Percentiles rank a stretch among this genome's conserved stretches.
These are phyloP conservation scores for Drosophila pseudotakahashii DNA, from an alignment of 2,888 invertebrate species.

Conservation along the genomic window DNA sequence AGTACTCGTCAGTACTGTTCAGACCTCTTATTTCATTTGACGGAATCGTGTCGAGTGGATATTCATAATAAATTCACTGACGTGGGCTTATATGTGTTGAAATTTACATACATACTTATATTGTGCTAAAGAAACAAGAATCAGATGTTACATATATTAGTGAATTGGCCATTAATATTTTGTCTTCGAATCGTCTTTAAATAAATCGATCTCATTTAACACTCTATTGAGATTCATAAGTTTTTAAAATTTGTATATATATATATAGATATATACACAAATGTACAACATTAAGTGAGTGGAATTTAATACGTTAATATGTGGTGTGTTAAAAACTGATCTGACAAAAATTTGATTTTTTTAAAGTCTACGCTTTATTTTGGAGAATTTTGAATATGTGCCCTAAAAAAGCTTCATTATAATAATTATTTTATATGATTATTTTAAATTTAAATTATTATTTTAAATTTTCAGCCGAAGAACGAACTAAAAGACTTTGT, in stretches of 20 bases:
- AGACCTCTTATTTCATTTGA: constrained; percentile 85
- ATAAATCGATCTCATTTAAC: constrained; percentile 8
- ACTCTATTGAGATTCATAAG: not conserved
- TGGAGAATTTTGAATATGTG: too few species aligned
- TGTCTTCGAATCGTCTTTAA: constrained; percentile 36
- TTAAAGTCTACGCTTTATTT: too few species aligned
- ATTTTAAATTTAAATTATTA: too few species aligned
- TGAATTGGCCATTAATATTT: constrained; percentile 68
- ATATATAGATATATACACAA: too few species aligned
- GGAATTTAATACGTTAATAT: not conserved
- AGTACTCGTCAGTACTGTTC: constrained; percentile 85
- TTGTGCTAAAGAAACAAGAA: constrained; percentile 71
- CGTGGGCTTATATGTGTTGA: constrained; percentile 82
- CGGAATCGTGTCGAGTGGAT: constrained; percentile 85
- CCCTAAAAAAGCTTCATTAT: too few species aligned
- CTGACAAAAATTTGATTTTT: not conserved
- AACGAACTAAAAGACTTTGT: too few species aligned
- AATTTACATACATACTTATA: constrained; percentile 75
- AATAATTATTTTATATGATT: too few species aligned
- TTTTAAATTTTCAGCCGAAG: too few species aligned
- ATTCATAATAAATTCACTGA: constrained; percentile 85
- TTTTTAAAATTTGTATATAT: not conserved
- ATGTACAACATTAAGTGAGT: constrained; percentile 21
- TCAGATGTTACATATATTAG: constrained; percentile 71
- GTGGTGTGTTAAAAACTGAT: not conserved